Conservation (phyloP, 2,797 vertebrate species). For the Poecile montanus region DNA sequence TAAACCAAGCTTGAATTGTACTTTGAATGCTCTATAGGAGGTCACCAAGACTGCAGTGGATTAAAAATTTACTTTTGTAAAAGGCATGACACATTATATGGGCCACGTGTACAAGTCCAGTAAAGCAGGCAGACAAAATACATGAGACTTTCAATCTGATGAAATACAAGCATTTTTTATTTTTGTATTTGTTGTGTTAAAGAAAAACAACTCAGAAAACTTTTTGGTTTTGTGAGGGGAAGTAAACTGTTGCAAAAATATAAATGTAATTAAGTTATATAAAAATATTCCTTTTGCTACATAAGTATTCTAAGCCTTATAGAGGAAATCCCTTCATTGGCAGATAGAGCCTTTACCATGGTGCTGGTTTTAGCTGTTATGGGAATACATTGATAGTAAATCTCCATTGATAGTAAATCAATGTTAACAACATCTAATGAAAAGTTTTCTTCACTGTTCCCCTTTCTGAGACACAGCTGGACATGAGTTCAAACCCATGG, state of each 20-base stretch:
- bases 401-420: neutral
- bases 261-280: neutral
- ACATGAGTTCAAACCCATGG: neutral
- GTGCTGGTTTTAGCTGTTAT: neutral
- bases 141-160: neutral
- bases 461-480: neutral
- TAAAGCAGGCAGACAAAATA: slow-evolving; percentile 19
- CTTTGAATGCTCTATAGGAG: slow-evolving; percentile 52
- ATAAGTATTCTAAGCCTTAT: neutral
- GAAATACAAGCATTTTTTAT: neutral
- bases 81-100: neutral
- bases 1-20: slow-evolving; percentile 50
- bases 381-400: neutral
- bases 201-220: neutral
- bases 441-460: neutral
- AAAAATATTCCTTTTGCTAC: neutral
- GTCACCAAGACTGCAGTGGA: slow-evolving; percentile 38
- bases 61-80: slow-evolving; percentile 52
- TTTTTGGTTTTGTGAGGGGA: neutral
- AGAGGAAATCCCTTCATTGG: neutral
- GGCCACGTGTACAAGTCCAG: neutral
- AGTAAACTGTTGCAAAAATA: neutral
- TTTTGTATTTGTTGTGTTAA: neutral
- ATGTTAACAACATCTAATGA: neutral
- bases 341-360: neutral